These are phyloP conservation scores for Mionectes olivaceus DNA, from an alignment of 2,797 vertebrate species.

Conservation along the genomic window DNA sequence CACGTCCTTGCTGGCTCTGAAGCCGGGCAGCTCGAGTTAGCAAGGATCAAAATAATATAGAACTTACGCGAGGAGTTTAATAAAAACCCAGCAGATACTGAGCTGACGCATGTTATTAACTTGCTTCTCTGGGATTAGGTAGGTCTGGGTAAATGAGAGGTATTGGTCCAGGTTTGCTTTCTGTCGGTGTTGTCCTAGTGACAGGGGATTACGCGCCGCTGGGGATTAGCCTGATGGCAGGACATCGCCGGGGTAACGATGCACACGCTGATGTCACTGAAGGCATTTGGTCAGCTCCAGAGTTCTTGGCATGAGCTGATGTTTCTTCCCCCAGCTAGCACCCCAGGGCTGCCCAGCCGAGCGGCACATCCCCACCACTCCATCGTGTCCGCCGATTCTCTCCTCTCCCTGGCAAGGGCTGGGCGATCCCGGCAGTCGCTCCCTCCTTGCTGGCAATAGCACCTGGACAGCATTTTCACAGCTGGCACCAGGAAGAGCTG, in stretches of 20 bases:
- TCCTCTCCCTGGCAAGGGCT: not conserved
- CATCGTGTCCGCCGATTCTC: fast-evolving
- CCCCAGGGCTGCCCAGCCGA: not conserved
- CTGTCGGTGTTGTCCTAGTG: not conserved
- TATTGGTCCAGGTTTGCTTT: slow-evolving; percentile 32
- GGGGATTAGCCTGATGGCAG: not conserved
- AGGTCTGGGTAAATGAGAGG: slow-evolving; percentile 26
- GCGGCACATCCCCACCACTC: not conserved
- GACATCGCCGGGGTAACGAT: not conserved
- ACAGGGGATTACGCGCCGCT: not conserved
- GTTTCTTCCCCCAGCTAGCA: not conserved
- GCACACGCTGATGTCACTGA: not conserved
- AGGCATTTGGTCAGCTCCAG: not conserved
- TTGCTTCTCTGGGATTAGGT: slow-evolving; percentile 57
- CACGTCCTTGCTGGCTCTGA: not conserved
- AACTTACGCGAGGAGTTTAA: not conserved
- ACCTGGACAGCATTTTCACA: fast-evolving
- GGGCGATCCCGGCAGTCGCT: not conserved
- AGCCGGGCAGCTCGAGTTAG: slow-evolving; percentile 30
- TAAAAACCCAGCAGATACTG: slow-evolving; percentile 29
- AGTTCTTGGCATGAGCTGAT: not conserved
- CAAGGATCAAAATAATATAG: slow-evolving; percentile 16
- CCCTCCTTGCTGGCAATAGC: not conserved
- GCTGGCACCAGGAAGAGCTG: not conserved
- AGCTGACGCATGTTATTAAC: slow-evolving; percentile 34